Conservation (phyloP, 2,113 vertebrate genomes). For the Rhombomys opimus region DNA sequence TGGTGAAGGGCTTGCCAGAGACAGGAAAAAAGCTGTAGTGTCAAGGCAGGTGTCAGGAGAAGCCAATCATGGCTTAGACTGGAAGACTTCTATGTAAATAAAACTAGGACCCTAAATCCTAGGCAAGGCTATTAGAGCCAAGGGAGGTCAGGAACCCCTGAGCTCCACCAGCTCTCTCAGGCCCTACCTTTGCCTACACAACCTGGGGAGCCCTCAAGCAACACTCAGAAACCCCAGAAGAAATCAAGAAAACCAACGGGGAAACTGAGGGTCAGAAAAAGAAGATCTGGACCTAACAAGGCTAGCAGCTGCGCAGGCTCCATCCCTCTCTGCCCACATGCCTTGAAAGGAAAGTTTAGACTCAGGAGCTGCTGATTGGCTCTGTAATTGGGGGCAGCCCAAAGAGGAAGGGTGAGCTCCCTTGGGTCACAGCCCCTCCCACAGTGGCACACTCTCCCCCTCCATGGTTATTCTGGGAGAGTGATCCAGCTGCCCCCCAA, state of each 20-base stretch:
- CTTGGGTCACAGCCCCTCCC: not conserved
- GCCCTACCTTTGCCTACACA: rapidly evolving
- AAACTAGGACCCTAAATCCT: not conserved
- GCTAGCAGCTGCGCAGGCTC: not conserved
- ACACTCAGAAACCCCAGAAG: not conserved
- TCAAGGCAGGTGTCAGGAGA: rapidly evolving
- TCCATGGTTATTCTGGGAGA: constrained; percentile 69
- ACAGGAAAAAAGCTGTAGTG: rapidly evolving
- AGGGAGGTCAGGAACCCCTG: not conserved
- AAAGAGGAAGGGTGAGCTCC: not conserved
- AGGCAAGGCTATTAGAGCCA: rapidly evolving
- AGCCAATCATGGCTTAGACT: not conserved
- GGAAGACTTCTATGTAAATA: not conserved
- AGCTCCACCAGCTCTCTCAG: not conserved
- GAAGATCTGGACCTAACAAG: not conserved
- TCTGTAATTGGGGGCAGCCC: not conserved
- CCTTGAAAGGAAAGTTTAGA: constrained; percentile 69
- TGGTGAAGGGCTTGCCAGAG: too few relatives aligned
- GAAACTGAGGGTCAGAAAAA: constrained; percentile 64
- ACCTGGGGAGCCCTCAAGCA: not conserved
- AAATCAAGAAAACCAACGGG: not conserved
- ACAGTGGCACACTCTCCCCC: not conserved
- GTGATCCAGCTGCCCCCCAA: constrained; percentile 63
- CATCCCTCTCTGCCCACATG: not conserved
- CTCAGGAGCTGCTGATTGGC: constrained; percentile 53